Conservation (phyloP, 2,888 invertebrate genomes). For the Patella depressa region DNA sequence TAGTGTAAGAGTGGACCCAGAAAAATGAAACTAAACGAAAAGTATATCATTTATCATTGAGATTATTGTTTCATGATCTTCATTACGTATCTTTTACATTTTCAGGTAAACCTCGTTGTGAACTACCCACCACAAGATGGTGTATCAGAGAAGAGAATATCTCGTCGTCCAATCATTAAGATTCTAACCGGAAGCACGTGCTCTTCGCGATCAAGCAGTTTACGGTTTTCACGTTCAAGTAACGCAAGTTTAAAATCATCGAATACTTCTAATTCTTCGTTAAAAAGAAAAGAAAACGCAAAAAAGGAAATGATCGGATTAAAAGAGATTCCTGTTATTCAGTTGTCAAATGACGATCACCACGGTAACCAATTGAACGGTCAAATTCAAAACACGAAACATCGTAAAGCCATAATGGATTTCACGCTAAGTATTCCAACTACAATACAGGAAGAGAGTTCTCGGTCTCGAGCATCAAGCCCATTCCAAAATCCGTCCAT, state of each 20-base stretch:
- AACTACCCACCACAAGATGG: slow-evolving; percentile 36
- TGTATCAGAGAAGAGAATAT: slow-evolving; percentile 31
- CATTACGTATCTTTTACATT: neutral
- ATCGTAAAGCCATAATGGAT: slow-evolving; percentile 43
- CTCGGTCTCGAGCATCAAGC: slow-evolving; percentile 43
- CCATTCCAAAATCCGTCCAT: slow-evolving; percentile 21
- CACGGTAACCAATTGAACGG: neutral
- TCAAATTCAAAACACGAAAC: slow-evolving; percentile 18
- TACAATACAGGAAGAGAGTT: slow-evolving; percentile 57
- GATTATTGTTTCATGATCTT: too few species aligned
- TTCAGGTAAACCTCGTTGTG: slow-evolving; percentile 45
- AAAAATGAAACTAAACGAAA: too few species aligned
- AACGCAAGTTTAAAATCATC: slow-evolving; percentile 50
- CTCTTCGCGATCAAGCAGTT: slow-evolving; percentile 38
- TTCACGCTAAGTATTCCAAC: slow-evolving; percentile 53
- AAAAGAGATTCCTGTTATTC: slow-evolving; percentile 11
- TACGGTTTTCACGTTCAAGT: slow-evolving; percentile 48
- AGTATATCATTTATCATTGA: too few species aligned
- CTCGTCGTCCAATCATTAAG: slow-evolving; percentile 40
- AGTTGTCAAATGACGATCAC: slow-evolving; percentile 1
- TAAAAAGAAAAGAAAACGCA: slow-evolving; percentile 19
- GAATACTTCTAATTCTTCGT: slow-evolving; percentile 30
- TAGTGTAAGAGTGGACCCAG: too few species aligned
- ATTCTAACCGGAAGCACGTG: slow-evolving; percentile 39
- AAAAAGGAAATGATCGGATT: slow-evolving; percentile 6